phyloP scores from a whole-genome alignment of 37 sponge, comb jelly and placozoan species.

The Mnemiopsis leidyi region DNA sequence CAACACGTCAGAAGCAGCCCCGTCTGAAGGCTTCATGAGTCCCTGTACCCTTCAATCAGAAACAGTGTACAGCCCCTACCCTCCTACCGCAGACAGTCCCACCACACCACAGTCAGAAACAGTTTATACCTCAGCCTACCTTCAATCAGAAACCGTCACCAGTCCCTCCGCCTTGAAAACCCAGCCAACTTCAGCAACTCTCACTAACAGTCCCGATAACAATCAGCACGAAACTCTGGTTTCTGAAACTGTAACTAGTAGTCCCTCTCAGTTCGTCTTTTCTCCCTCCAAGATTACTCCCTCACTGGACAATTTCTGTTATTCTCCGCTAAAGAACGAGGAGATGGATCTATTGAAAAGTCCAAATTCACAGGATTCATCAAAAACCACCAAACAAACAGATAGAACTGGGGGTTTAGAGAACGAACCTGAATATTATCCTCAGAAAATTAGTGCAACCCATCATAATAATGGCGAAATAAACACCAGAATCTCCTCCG shows the following conservation, averaged over 20 bases:
- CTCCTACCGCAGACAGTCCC: background rate
- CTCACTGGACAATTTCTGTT: conserved; percentile 35
- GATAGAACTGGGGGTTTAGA: background rate
- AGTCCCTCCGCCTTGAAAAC: background rate
- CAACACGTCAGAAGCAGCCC: background rate
- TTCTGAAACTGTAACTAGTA: conserved; percentile 4
- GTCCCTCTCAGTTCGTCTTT: background rate
- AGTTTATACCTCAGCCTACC: background rate
- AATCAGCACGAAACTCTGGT: background rate
- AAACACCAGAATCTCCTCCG: background rate
- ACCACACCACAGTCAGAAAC: background rate
- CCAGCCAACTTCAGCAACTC: background rate
- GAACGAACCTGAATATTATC: background rate
- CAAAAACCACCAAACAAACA: background rate
- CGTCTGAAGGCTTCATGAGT: conserved; percentile 13
- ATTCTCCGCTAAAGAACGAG: background rate
- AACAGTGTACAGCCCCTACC: background rate
- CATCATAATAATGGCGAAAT: too few relatives aligned
- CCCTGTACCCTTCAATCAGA: conserved; percentile 20
- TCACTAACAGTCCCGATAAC: background rate
- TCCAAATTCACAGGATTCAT: background rate
- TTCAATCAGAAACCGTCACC: conserved; percentile 20
- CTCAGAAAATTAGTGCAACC: background rate
- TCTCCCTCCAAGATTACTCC: background rate
- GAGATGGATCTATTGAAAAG: background rate